Evolutionary conservation across 2,113 vertebrate genomes (phyloP).

Genomic region (Setophaga petechia): DNA sequence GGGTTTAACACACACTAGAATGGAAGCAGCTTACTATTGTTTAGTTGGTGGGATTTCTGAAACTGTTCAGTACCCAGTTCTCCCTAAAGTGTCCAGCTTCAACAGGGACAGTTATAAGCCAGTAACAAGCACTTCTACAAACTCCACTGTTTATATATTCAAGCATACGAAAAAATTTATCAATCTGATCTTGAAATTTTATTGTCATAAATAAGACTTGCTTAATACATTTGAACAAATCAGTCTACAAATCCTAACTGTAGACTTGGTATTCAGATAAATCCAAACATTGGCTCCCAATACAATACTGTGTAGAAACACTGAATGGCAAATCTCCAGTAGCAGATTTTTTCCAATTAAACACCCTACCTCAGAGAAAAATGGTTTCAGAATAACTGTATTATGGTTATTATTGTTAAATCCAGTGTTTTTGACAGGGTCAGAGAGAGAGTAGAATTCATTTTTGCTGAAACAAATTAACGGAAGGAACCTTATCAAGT

Average conservation of each 20-base stretch:
- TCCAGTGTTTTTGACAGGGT: neutral
- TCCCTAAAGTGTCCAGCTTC: neutral
- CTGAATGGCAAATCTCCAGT: neutral
- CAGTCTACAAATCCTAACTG: neutral
- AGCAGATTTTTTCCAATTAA: neutral
- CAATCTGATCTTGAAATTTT: neutral
- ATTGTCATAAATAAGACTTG: neutral
- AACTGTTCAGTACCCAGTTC: neutral
- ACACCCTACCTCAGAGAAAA: neutral
- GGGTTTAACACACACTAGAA: neutral
- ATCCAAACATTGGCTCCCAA: neutral
- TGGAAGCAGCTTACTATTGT: neutral
- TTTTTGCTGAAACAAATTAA: neutral
- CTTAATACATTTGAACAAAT: neutral
- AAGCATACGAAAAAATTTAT: neutral
- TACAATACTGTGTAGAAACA: neutral
- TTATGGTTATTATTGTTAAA: neutral
- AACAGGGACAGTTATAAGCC: neutral
- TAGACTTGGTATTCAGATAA: neutral
- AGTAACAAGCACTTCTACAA: neutral
- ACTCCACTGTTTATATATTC: neutral
- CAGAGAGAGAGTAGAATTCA: neutral
- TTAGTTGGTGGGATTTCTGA: neutral
- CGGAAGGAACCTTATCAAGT: neutral
- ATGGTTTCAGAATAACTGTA: neutral